Percentiles rank a stretch among this genome's conserved stretches.
These are phyloP conservation scores for Ceramica pisi DNA, from an alignment of 2,888 invertebrate genomes.

Conservation along the genomic window DNA sequence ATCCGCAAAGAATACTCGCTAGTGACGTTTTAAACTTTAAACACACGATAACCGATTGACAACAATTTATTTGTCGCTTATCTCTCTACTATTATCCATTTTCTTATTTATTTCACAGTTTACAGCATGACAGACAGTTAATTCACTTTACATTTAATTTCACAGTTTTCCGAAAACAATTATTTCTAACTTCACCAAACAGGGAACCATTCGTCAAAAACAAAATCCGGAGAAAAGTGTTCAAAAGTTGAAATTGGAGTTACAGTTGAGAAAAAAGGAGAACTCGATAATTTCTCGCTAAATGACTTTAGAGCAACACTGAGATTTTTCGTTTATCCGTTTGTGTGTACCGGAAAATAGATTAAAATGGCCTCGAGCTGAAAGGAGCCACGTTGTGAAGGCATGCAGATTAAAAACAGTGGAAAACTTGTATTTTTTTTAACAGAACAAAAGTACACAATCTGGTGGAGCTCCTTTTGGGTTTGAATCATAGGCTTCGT, in stretches of 20 bases:
- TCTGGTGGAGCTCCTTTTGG: conserved; percentile 67
- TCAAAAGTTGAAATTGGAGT: conserved; percentile 47
- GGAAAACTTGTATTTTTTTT: conserved; percentile 74
- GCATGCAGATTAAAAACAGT: conserved; percentile 87
- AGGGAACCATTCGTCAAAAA: conserved; percentile 46
- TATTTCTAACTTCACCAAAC: conserved; percentile 36
- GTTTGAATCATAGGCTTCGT: conserved; percentile 52
- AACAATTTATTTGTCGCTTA: not conserved
- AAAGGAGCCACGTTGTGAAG: conserved; percentile 81
- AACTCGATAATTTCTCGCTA: conserved; percentile 72
- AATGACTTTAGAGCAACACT: conserved; percentile 75
- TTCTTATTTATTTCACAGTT: conserved; percentile 19
- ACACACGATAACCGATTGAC: no score
- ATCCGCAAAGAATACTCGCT: no score
- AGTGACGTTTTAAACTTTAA: no score
- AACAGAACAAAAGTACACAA: conserved; percentile 77
- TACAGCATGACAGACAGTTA: conserved; percentile 9
- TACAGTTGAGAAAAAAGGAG: conserved; percentile 46
- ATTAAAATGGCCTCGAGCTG: conserved; percentile 87
- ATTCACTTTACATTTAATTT: conserved; percentile 39
- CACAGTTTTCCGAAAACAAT: conserved; percentile 40
- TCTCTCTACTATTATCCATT: not conserved
- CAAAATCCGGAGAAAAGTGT: conserved; percentile 37
- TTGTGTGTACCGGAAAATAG: conserved; percentile 81
- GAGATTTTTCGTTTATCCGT: conserved; percentile 76